Evolutionary conservation across 1,140 invertebrate species (phyloP), one percentile per base, ranked within the genome.

Genomic region (Coboldia fuscipes): DNA sequence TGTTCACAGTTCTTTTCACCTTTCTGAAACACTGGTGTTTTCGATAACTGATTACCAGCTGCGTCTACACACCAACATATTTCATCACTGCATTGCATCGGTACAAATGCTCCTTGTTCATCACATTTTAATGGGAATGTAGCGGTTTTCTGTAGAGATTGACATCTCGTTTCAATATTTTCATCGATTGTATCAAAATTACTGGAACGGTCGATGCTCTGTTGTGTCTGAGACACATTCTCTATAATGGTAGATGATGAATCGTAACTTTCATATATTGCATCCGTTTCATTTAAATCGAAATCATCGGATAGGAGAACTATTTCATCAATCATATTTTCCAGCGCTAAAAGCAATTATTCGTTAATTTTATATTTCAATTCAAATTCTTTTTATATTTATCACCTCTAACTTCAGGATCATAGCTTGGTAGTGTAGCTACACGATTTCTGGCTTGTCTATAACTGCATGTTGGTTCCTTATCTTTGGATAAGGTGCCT

Each of bases 41-140:
- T 56, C 38, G 67, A 59, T 2, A 79, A 48, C 40, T 78, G 72
- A 54, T 82, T 81, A 8, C 81, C 81, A 1, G 78, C 77, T 38
- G 79, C 77, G 51, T 86, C 80, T 3, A 84, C 80, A 51, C 81
- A 86, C 80, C 80, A 85, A 49, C 81, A 86, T 17, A 63, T 65
- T 2, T 67, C 66, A 2, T 66, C 64, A 20, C 69, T 68, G 44
- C 80, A 84, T 45, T 84, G 80, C 0, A 65, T 70, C 0, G 79
- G 68, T 2, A 68, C 58, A 47, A 83, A 84, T 42, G 67, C 63
- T 2, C 79, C 78, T 23, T 63, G 49, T 23, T 56, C 57, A 42
- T 78, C 73, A 42, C 75, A 78, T 34, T 59, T 61, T 0, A 67
- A 61, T 2, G 63, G 52, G 10, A 66, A 66, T 3, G 61, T 57